Percentiles rank a stretch among this genome's conserved stretches.
Conservation (phyloP, 2,888 invertebrate species). For the Podabrus alpinus region DNA sequence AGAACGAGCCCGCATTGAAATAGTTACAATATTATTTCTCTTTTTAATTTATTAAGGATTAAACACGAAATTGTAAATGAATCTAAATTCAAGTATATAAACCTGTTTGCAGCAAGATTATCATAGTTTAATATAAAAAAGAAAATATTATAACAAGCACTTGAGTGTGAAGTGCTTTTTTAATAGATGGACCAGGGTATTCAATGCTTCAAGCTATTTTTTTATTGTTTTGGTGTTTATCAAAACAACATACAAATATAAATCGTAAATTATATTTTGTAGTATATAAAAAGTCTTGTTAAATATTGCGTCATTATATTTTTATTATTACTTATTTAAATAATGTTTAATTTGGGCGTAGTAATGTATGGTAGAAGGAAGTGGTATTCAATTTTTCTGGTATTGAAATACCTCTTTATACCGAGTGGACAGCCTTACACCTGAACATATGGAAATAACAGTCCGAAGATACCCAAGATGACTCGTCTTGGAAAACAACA, state of each 20-base stretch:
- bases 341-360: neutral
- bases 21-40: slow-evolving; percentile 1
- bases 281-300: neutral
- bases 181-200: neutral
- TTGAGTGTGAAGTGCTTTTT: slow-evolving; percentile 13
- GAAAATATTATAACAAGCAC: slow-evolving; percentile 15
- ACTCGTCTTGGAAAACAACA: no score
- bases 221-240: neutral
- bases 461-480: no score
- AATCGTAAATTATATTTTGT: neutral
- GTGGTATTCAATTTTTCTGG: no score
- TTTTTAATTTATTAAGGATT: slow-evolving; percentile 25
- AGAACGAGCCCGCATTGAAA: neutral
- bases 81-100: slow-evolving; percentile 25
- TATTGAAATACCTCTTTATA: no score
- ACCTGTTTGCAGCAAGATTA: slow-evolving; percentile 29
- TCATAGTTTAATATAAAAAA: slow-evolving; percentile 18
- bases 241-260: neutral
- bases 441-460: no score
- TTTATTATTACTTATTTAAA: neutral
- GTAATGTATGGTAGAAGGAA: neutral
- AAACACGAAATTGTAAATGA: slow-evolving; percentile 24
- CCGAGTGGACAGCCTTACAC: no score
- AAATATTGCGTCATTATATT: neutral
- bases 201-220: neutral